phyloP scores from a whole-genome alignment of 1,140 invertebrate species.

The Macrobrachium rosenbergii region DNA sequence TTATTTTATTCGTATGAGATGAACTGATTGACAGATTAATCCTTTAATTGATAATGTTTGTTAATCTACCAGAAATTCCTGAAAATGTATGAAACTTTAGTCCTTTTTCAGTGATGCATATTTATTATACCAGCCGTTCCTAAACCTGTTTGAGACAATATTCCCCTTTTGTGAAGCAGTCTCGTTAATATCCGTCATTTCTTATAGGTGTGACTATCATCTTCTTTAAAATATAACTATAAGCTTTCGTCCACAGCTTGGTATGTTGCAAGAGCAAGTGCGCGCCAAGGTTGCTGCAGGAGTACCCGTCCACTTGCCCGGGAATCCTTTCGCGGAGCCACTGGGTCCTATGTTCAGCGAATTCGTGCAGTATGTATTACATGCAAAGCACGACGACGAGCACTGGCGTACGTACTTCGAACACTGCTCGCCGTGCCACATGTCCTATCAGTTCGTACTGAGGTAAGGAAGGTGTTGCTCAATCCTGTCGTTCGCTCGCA shows the following conservation, averaged over 20 bases:
- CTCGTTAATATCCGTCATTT: neutral
- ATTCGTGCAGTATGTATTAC: constrained; percentile 26
- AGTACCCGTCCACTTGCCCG: neutral
- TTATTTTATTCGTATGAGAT: no score
- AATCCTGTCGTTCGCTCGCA: neutral
- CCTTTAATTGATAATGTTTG: no score
- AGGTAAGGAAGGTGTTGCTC: constrained; percentile 12
- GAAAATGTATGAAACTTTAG: no score
- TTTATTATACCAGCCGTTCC: no score
- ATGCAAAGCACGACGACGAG: constrained; percentile 39
- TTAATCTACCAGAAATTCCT: no score
- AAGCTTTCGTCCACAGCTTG: neutral
- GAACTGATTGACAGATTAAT: no score
- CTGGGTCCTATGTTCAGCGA: constrained; percentile 41
- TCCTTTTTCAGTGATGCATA: no score
- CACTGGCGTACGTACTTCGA: constrained; percentile 27
- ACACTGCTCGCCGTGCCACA: constrained; percentile 34
- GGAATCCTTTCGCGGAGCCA: constrained; percentile 56
- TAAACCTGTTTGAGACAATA: no score
- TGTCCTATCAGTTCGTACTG: constrained; percentile 36
- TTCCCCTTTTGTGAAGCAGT: neutral
- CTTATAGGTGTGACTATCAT: neutral
- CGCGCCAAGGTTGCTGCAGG: constrained; percentile 17
- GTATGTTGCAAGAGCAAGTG: constrained; percentile 22
- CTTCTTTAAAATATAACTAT: neutral